Base-by-base conservation (phyloP, 2,888 invertebrate species). In the Bhutanitis thaidina region DNA sequence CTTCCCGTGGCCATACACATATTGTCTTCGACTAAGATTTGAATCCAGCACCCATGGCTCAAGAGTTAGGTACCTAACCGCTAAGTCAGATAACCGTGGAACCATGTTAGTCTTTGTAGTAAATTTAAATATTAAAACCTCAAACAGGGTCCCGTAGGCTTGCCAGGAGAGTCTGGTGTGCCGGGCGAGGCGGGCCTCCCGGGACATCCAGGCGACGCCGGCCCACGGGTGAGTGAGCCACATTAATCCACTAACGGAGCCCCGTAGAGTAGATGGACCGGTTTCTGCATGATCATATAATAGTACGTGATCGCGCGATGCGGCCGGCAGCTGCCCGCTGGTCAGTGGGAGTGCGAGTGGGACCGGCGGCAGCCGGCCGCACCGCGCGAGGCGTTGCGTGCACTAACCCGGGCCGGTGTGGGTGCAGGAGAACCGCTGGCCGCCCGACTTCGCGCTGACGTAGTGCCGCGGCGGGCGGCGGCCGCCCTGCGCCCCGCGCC, bases 141-240 rank as follows among this genome's bases (percentile, higher is more conserved):
- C 14, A 27, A 5, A 16, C 88, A 94, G 95, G 96, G 96, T 70
- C 96, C 94, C 60, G 96, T 93, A 92, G 96, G 94, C 67, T 90
- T 93, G 63, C 93, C 94, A 74, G 95, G 95, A 46, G 95, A 94
- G 79, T 85, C 91, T 62, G 95, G 95, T 61, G 91, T 92, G 67
- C 88, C 92, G 61, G 93, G 94, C 61, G 94, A 93, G 74, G 90
- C 92, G 66, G 96, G 96, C 60, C 94, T 94, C 75, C 85, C 92
- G 66, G 96, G 96, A 48, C 90, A 93, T 12, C 55, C 91, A 93
- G 93, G 96, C 96, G 92, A 94, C 16, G n/a, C 32, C 20, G 49
- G 49, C 37, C 49, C 48, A 9, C 95, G 91, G 37, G 39, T 12
- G 29, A n/a, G 10, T 20, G 32, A 37, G 20, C 32, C 46, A 14